Evolutionary conservation across 2,797 vertebrate genomes (phyloP).

Genomic region (Thaleichthys pacificus): DNA sequence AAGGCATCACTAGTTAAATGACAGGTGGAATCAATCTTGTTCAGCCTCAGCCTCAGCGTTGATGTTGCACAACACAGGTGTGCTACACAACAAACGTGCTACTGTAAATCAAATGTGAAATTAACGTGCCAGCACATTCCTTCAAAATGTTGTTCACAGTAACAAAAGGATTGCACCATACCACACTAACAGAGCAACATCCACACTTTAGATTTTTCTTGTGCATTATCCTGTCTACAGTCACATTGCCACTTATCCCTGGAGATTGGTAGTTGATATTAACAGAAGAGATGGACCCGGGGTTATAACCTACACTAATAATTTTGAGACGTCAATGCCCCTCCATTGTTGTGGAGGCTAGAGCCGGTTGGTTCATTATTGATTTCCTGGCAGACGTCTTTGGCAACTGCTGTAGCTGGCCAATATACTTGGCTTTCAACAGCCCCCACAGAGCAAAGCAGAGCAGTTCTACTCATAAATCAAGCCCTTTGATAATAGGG

Average conservation of each 20-base stretch:
- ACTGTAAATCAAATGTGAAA: slow-evolving; percentile 26
- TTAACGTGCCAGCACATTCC: slow-evolving; percentile 6
- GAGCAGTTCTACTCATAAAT: slow-evolving; percentile 60
- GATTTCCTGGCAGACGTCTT: slow-evolving; percentile 73
- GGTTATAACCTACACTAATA: slow-evolving; percentile 33
- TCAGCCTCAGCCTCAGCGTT: not conserved
- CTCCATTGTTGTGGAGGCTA: slow-evolving; percentile 43
- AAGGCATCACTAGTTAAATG: slow-evolving; percentile 6
- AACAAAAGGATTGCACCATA: not conserved
- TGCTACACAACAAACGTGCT: slow-evolving; percentile 8
- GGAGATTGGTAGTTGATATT: slow-evolving; percentile 7
- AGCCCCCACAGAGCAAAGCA: slow-evolving; percentile 48
- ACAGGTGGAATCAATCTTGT: slow-evolving; percentile 9
- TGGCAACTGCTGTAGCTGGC: slow-evolving; percentile 64
- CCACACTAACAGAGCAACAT: not conserved
- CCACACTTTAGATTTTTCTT: not conserved
- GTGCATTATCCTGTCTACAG: slow-evolving; percentile 8
- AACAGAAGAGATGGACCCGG: slow-evolving; percentile 26
- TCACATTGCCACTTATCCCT: not conserved
- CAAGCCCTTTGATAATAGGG: slow-evolving; percentile 64
- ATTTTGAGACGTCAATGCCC: slow-evolving; percentile 37
- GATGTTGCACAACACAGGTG: not conserved
- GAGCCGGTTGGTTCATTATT: slow-evolving; percentile 59
- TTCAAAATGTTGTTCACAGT: slow-evolving; percentile 7
- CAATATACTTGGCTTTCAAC: slow-evolving; percentile 72